phyloP scores from a whole-genome alignment of 2,113 vertebrate genomes.

The Dromas ardeola region DNA sequence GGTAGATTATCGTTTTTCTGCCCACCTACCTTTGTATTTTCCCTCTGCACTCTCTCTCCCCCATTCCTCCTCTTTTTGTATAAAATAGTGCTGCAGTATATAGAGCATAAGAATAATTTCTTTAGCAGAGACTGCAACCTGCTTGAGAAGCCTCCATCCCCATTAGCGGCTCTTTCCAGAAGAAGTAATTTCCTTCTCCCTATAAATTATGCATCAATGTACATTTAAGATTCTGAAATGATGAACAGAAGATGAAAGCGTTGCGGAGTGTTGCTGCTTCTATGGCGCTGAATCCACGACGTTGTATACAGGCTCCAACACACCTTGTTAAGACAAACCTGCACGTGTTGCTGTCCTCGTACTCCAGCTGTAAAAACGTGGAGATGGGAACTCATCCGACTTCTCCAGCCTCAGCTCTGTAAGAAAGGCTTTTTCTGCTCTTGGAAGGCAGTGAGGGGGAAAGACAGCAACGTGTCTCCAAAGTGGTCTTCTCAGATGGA shows the following conservation, averaged over 20 bases:
- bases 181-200: constrained; percentile 59
- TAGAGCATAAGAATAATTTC: constrained; percentile 55
- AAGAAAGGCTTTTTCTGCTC: not conserved
- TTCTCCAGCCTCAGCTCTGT: not conserved
- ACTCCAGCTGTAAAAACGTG: not conserved
- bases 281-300: not conserved
- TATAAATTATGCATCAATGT: constrained; percentile 71
- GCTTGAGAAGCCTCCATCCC: constrained; percentile 30
- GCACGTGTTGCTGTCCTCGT: not conserved
- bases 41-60: not conserved
- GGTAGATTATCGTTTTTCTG: not conserved
- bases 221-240: constrained; percentile 43
- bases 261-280: not conserved
- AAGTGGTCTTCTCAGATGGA: not conserved
- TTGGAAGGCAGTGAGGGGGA: not conserved
- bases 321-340: constrained; percentile 15
- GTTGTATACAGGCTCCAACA: not conserved
- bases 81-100: constrained; percentile 14
- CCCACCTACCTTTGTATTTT: not conserved
- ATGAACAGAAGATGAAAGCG: constrained; percentile 45
- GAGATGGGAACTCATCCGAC: not conserved
- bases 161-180: constrained; percentile 67
- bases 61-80: not conserved
- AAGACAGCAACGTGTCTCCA: not conserved
- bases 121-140: constrained; percentile 41